phyloP scores from a whole-genome alignment of 2,888 invertebrate species.

The Tachystola acroxantha region DNA sequence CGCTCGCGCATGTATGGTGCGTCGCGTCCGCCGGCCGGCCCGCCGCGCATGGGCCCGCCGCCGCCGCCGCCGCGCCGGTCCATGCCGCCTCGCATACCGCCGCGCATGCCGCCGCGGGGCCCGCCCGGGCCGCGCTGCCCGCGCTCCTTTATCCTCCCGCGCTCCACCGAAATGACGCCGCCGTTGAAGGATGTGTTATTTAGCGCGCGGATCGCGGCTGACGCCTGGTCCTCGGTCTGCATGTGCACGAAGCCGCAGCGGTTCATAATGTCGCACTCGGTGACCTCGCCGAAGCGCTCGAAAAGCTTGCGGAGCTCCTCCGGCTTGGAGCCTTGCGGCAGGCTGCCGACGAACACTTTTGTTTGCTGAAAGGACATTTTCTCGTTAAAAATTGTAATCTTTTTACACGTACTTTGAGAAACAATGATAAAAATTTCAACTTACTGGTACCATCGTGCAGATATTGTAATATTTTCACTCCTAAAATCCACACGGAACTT shows the following conservation, averaged over 20 bases:
- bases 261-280: conserved; percentile 96
- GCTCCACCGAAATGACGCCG: conserved; percentile 89
- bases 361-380: conserved; percentile 77
- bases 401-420: not conserved
- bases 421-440: conserved; percentile 21
- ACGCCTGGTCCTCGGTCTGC: conserved; percentile 89
- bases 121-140: conserved; percentile 74
- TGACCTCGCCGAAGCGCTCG: conserved; percentile 91
- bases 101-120: conserved; percentile 66
- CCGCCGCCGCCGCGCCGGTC: conserved; percentile 51
- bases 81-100: conserved; percentile 62
- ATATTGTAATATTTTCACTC: conserved; percentile 6
- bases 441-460: conserved; percentile 65
- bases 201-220: conserved; percentile 87
- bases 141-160: conserved; percentile 86
- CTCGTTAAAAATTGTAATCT: conserved; percentile 13
- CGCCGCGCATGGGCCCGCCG: conserved; percentile 47
- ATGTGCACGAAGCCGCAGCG: conserved; percentile 96
- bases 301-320: conserved; percentile 91
- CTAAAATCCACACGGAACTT: conserved; percentile 3
- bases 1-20: conserved; percentile 61
- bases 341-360: conserved; percentile 96
- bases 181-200: conserved; percentile 92
- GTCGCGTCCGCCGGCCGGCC: conserved; percentile 46
- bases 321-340: conserved; percentile 90